These are phyloP conservation scores for Gobius niger DNA, from an alignment of 2,113 vertebrate species.

Conservation along the genomic window DNA sequence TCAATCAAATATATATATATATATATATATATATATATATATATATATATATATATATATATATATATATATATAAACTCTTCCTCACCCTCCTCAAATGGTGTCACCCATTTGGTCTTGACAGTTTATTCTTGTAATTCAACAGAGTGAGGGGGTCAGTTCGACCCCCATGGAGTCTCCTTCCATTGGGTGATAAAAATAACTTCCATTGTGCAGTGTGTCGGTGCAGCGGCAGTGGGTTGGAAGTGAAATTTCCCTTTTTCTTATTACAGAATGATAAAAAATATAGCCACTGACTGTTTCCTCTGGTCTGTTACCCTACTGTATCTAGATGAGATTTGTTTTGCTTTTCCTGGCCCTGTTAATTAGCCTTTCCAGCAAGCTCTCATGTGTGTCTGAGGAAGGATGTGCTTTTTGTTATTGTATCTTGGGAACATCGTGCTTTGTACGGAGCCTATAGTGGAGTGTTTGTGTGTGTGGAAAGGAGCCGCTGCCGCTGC, in stretches of 20 bases:
- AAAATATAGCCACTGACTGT: constrained; percentile 18
- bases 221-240: constrained; percentile 13
- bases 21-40: too few relatives aligned
- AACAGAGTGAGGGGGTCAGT: neutral
- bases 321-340: constrained; percentile 26
- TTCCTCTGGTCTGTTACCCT: neutral
- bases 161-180: too few relatives aligned
- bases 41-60: too few relatives aligned
- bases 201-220: constrained; percentile 12
- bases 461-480: neutral
- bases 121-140: too few relatives aligned
- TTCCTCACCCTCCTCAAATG: too few relatives aligned
- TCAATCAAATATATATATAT: too few relatives aligned
- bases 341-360: constrained; percentile 32
- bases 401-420: neutral
- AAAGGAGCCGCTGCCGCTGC: neutral
- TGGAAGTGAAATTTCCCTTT: neutral
- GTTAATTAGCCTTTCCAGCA: constrained; percentile 27
- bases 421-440: constrained; percentile 7
- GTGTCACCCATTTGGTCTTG: too few relatives aligned
- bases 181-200: constrained; percentile 8
- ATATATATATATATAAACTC: too few relatives aligned
- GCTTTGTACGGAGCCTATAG: neutral
- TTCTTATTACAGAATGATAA: constrained; percentile 17
- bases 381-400: constrained; percentile 23